phyloP scores from a whole-genome alignment of 1,140 invertebrate species.

The Penaeus japonicus region DNA sequence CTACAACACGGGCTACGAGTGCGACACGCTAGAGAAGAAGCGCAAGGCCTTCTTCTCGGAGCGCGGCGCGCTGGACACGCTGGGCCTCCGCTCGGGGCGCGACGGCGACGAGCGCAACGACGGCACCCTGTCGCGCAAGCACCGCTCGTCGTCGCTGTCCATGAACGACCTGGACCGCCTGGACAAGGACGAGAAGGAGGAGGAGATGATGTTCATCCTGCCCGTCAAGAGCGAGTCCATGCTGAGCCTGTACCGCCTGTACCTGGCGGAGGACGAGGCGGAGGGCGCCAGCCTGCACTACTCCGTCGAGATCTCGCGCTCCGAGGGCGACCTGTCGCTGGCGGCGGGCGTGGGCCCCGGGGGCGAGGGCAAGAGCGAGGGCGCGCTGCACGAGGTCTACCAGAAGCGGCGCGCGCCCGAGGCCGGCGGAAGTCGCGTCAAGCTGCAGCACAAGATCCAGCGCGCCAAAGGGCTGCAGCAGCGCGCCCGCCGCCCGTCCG shows the following conservation, averaged over 20 bases:
- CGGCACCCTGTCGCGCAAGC: conserved; percentile 54
- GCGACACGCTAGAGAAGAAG: conserved; percentile 49
- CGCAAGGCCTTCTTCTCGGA: conserved; percentile 17
- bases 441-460: conserved; percentile 58
- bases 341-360: background rate
- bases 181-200: conserved; percentile 52
- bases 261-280: conserved; percentile 55
- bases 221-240: conserved; percentile 62
- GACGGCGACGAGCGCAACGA: conserved; percentile 18
- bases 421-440: conserved; percentile 47
- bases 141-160: conserved; percentile 63
- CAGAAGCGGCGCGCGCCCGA: conserved; percentile 49
- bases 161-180: conserved; percentile 68
- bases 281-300: conserved; percentile 55
- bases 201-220: conserved; percentile 59
- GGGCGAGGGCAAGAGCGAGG: conserved; percentile 25
- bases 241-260: conserved; percentile 59
- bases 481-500: background rate
- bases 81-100: conserved; percentile 10
- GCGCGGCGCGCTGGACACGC: conserved; percentile 26
- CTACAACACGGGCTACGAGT: conserved; percentile 45
- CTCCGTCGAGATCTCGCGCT: conserved; percentile 56
- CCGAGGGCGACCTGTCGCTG: conserved; percentile 53
- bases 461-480: conserved; percentile 55
- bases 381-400: conserved; percentile 56